Conservation (phyloP, 2,797 vertebrate genomes). For the Emys orbicularis region DNA sequence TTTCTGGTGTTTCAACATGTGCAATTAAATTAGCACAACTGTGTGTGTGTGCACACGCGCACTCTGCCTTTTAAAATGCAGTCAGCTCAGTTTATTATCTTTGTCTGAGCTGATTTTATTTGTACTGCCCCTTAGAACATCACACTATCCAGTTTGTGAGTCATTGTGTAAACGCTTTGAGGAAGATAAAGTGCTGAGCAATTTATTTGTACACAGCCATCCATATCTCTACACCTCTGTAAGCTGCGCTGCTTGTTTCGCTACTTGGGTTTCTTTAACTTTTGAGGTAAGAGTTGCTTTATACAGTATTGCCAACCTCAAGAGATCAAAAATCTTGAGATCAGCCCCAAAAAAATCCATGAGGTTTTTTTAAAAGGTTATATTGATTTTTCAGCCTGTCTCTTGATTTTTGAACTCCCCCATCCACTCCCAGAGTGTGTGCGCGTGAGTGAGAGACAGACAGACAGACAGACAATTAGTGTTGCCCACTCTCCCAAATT, state of each 20-base stretch:
- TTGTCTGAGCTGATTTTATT: constrained; percentile 6
- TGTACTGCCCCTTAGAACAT: background rate
- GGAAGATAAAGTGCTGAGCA: background rate
- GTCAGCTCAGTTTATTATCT: background rate
- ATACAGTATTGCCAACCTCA: too few species aligned
- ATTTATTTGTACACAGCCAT: background rate
- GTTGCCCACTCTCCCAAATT: too few species aligned
- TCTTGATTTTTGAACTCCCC: too few species aligned
- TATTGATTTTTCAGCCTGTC: too few species aligned
- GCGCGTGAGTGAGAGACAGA: too few species aligned
- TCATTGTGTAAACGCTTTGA: background rate
- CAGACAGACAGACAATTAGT: too few species aligned
- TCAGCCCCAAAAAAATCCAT: too few species aligned
- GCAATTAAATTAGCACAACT: background rate
- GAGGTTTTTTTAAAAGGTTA: too few species aligned
- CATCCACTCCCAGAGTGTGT: too few species aligned
- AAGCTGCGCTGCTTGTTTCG: background rate
- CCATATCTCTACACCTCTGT: background rate
- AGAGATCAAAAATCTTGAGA: too few species aligned
- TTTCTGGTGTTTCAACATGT: background rate
- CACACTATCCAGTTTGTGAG: constrained; percentile 4
- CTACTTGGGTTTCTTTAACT: background rate
- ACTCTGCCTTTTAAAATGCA: background rate
- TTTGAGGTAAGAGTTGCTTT: background rate
- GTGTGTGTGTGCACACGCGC: background rate